Conservation (phyloP, 1,140 invertebrate species). For the Dinothrombium tinctorium region DNA sequence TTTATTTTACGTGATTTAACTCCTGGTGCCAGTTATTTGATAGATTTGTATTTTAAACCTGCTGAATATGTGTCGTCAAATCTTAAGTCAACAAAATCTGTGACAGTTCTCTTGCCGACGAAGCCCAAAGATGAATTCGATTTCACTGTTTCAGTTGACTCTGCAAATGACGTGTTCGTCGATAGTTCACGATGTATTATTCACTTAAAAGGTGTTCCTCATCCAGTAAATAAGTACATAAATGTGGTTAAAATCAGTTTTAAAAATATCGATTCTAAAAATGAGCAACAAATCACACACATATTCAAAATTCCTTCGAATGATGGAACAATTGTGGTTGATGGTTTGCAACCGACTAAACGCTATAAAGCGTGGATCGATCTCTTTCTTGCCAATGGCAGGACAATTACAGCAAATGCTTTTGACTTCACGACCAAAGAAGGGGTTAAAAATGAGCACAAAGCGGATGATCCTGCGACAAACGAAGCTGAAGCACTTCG, state of each 20-base stretch:
- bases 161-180: constrained; percentile 42
- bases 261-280: constrained; percentile 31
- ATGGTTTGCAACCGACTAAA: constrained; percentile 48
- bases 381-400: constrained; percentile 14
- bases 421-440: constrained; percentile 15
- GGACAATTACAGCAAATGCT: constrained; percentile 13
- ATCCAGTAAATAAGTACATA: constrained; percentile 68
- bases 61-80: constrained; percentile 42
- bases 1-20: constrained; percentile 44
- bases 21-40: constrained; percentile 42
- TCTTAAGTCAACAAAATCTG: constrained; percentile 37
- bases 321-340: constrained; percentile 40
- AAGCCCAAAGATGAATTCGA: constrained; percentile 36
- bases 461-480: constrained; percentile 24
- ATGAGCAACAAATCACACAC: constrained; percentile 32
- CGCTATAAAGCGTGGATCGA: constrained; percentile 20
- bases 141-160: constrained; percentile 41
- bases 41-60: constrained; percentile 48
- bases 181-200: constrained; percentile 20
- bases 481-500: constrained; percentile 39
- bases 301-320: constrained; percentile 58
- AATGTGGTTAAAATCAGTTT: constrained; percentile 66
- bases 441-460: constrained; percentile 1
- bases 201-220: constrained; percentile 50
- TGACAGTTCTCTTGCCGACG: constrained; percentile 32